Base-by-base conservation (phyloP, 2,888 invertebrate genomes). In the Heteromurus nitidus region DNA sequence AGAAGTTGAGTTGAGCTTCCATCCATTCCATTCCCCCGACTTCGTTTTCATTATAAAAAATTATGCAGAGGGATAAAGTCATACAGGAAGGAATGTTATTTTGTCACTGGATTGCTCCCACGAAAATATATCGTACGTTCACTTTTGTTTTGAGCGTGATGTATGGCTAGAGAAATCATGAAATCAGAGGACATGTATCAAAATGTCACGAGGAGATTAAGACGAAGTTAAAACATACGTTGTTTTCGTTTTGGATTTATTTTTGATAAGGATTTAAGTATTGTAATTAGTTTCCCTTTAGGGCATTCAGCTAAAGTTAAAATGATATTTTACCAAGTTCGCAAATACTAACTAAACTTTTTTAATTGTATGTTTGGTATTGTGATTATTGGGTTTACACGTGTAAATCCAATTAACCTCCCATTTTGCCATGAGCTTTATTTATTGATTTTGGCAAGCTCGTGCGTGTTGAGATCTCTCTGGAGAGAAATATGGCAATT, bases 11-110 rank as follows among this genome's bases (percentile, higher is more conserved):
- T n/a, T n/a, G n/a, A n/a, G n/a, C n/a, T n/a, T n/a, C n/a, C n/a
- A 68, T 58, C n/a, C 67, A 58, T 76, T 81, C 70, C 70, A 75
- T 76, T 75, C 64, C 69, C 47, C 72, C 26, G 26, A 24, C 22
- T 58, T 0, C 22, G 30, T 16, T 69, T 75, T 70, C 42, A 53
- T 79, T 79, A 76, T 68, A 76, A 47, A 70, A 70, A 70, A 79
- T 55, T n/a, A n/a, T n/a, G 31, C 47, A 60, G 20, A 24, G 26
- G 55, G 47, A 26, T 13, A 5, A 60, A 30, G 50, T 50, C 18
- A 50, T 3, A 18, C 16, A 13, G 50, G 18, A 50, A n/a, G n/a
- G n/a, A 47, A 47, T 47, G 47, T 50, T 50, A n/a, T n/a, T n/a
- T 3, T 50, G 50, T 36, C 22, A 55, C 5, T 22, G 55, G 22